phyloP scores from a whole-genome alignment of 92 coral and sea anemone genomes.

The Heteractis magnifica region DNA sequence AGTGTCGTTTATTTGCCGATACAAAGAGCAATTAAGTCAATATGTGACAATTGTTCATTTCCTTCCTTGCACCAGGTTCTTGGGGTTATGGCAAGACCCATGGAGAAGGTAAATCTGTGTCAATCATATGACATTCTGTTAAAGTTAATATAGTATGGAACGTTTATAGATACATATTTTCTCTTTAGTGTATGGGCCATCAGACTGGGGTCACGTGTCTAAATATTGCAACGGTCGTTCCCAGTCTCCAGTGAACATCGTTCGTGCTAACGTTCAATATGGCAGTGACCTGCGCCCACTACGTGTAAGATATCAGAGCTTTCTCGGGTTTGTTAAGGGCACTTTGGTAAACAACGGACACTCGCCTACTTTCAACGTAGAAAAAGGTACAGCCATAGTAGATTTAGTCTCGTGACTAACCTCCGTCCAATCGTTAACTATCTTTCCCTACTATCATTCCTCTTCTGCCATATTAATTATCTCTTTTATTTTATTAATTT shows the following conservation, averaged over 20 bases:
- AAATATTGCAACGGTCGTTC: conserved; percentile 34
- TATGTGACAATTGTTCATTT: neutral
- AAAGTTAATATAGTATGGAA: neutral
- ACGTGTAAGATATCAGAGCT: neutral
- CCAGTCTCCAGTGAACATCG: conserved; percentile 76
- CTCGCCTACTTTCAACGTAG: conserved; percentile 46
- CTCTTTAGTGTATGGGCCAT: conserved; percentile 59
- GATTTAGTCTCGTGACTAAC: neutral
- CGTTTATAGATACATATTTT: neutral
- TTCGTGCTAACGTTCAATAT: neutral
- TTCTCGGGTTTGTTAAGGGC: conserved; percentile 32
- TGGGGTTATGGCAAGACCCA: conserved; percentile 17
- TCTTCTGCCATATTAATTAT: neutral
- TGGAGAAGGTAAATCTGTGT: conserved; percentile 2
- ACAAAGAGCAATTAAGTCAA: too few relatives aligned
- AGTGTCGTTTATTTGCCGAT: too few relatives aligned
- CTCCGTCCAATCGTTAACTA: neutral
- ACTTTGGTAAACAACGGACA: conserved; percentile 61
- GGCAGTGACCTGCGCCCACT: neutral
- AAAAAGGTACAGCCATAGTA: conserved; percentile 12
- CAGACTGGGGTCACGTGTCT: conserved; percentile 59
- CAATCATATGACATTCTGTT: neutral
- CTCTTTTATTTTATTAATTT: too few relatives aligned
- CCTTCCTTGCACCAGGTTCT: conserved; percentile 5
- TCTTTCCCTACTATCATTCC: neutral